Base-by-base conservation (phyloP, 2,888 invertebrate genomes). In the Ichneumon xanthorius region DNA sequence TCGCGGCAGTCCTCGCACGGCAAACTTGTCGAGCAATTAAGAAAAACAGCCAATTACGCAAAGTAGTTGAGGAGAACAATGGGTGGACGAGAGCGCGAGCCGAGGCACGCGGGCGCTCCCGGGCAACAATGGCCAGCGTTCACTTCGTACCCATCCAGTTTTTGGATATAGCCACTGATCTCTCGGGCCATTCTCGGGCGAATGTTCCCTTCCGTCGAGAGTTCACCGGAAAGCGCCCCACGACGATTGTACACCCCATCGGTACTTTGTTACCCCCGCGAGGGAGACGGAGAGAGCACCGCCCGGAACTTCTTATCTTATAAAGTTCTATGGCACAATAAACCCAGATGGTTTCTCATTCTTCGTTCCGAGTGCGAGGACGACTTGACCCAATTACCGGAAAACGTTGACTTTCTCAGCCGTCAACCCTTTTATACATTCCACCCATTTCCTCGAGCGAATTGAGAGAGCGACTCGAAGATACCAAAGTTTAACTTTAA, bases 1-100 rank as follows among this genome's bases (percentile, higher is more conserved):
- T 61, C 19, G 58, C 50, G 16, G 53, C 37, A 26, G 63, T 33
- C 33, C 78, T 48, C 53, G 73, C 30, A 68, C 86, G 86, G 79
- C 84, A 86, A 87, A 88, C 87, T 87, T 85, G 86, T 86, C 85
- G 84, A 78, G 86, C 88, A 89, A 90, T 90, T 90, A 89, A 89
- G 89, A 90, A 90, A 90, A 90, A 90, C 90, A 90, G 88, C 89
- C 90, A 90, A 90, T 90, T 90, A 90, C 87, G 87, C 86, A 86
- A 89, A 89, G 89, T 89, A 90, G 89, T 90, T 89, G 88, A 84
- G 45, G 81, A 82, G 89, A 90, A 90, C 90, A 90, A 90, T 90
- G 89, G 87, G 50, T 26, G 30, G 65, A 63, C 61, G 50, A 79
- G 70, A 61, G 48, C 72, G 70, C 55, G 55, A 55, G 55, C 22